Evolutionary conservation across 1,140 invertebrate species (phyloP), one percentile per base, ranked within the genome.

Genomic region (Caenorhabditis remanei): DNA sequence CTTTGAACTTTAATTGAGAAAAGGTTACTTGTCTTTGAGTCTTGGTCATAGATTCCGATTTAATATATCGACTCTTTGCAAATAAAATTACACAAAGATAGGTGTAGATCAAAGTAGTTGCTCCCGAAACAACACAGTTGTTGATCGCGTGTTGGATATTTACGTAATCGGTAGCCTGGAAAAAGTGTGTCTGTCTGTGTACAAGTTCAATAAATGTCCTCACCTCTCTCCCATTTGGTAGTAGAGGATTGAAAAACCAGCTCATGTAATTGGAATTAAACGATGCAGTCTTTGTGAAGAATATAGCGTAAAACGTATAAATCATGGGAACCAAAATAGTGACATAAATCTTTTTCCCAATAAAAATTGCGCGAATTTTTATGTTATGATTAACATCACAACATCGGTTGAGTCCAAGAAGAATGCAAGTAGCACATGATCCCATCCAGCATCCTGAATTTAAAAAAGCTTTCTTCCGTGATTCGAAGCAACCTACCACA

Each of bases 221-320:
- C 16, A 41, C 19, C 32, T 40, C 48, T 63, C 41, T 84, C n/a
- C 83, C 53, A 32, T 43, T 87, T 48, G 88, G 58, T 11, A 56
- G 24, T 14, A 87, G 67, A 19, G 88, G 88, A 53, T 87, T 71
- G 53, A 87, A 88, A 58, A 88, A 88, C 88, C 85, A 87, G n/a
- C 67, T 87, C 19, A 53, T 67, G 4, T 50, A 48, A 11, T 82
- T 48, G 0, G 88, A 88, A 56, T 56, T 86, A 56, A 88, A 88
- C 0, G 61, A 32, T 5, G 88, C 14, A 2, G 85, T 79, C n/a
- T 88, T 58, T 32, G 86, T 86, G 43, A 86, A 84, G 21, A 88
- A 41, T 14, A 71, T 32, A 41, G 83, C 82, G 50, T 86, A 85
- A 16, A 88, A 2, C 5, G 46, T 48, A 46, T 88, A 88, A 58